Evolutionary conservation across 2,113 vertebrate species (phyloP), one percentile per base, ranked within the genome.

Genomic region (Phoxinus phoxinus): DNA sequence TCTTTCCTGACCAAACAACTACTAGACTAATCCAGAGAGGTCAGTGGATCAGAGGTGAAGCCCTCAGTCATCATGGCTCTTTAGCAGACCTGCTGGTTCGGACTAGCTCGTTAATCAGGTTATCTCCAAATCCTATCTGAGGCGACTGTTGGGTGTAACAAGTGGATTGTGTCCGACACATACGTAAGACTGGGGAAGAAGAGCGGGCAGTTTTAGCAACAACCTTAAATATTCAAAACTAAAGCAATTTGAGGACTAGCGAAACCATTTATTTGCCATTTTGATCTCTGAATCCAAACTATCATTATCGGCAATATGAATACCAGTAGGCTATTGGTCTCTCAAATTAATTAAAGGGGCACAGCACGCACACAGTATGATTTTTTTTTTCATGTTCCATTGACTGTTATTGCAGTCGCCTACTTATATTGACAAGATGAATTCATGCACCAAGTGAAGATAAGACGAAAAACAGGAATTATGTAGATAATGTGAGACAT

Each of bases 61-160:
- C 23, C 19, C 44, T 81, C 69, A 35, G 81, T 35, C 27, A 11
- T n/a, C 27, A 7, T 6, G 41, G 44, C n/a, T 0, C 56, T 82
- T 35, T 13, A 41, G 67, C 81, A 73, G 59, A n/a, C 46, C 82
- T 75, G 56, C 35, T 75, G 30, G 7, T 58, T 72, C n/a, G 1
- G 58, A n/a, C 5, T 41, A 83, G 37, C 32, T 27, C 12, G 25
- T 9, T 83, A 83, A 88, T 88, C 27, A 72, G 35, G 77, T 79
- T 78, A 84, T n/a, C 56, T 59, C 53, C 19, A 56, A 85, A 85
- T 85, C 84, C 84, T 53, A 53, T 74, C 72, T 56, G 48, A 84
- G 44, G 19, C 48, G 72, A 10, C 59, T 59, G 71, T 58, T 86
- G 58, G 76, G 59, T 72, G 53, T 51, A 79, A 71, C 56, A 30